Evolutionary conservation across 2,888 invertebrate species (phyloP).

Genomic region (Spodoptera littoralis): DNA sequence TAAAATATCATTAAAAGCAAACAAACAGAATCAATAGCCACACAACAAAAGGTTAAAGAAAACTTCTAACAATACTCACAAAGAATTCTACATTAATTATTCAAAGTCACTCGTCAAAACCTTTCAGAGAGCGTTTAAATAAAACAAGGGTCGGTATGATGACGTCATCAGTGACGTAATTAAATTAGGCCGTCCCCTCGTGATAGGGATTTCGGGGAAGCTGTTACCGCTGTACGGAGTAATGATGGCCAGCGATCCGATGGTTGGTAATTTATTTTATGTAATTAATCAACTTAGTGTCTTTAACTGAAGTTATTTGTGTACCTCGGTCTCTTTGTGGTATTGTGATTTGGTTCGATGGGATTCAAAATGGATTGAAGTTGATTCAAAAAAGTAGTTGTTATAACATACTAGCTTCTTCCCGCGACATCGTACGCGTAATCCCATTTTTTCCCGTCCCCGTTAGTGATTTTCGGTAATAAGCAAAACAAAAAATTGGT

Average conservation of each 20-base stretch:
- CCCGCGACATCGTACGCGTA: no score
- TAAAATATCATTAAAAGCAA: no score
- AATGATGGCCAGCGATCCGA: constrained; percentile 43
- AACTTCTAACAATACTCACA: constrained; percentile 15
- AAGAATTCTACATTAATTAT: constrained; percentile 61
- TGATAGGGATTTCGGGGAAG: constrained; percentile 61
- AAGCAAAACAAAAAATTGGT: no score
- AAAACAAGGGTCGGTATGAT: constrained; percentile 69
- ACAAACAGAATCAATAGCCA: no score
- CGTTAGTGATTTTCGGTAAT: no score
- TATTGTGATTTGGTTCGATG: no score
- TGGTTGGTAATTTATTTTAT: constrained; percentile 35
- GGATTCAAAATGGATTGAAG: no score
- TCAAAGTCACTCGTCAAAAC: constrained; percentile 67
- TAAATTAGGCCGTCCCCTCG: constrained; percentile 73
- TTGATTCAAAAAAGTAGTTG: no score
- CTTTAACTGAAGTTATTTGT: not conserved
- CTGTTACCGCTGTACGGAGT: constrained; percentile 25
- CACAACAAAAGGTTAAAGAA: not conserved
- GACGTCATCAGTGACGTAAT: constrained; percentile 77
- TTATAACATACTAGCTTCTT: no score
- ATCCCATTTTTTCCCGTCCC: no score
- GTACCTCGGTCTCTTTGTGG: not conserved
- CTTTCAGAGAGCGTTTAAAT: constrained; percentile 55
- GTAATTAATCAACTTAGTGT: constrained; percentile 24